Evolutionary conservation across 2,888 invertebrate species (phyloP), one percentile per base, ranked within the genome.

Genomic region (Ophion obscuratus): DNA sequence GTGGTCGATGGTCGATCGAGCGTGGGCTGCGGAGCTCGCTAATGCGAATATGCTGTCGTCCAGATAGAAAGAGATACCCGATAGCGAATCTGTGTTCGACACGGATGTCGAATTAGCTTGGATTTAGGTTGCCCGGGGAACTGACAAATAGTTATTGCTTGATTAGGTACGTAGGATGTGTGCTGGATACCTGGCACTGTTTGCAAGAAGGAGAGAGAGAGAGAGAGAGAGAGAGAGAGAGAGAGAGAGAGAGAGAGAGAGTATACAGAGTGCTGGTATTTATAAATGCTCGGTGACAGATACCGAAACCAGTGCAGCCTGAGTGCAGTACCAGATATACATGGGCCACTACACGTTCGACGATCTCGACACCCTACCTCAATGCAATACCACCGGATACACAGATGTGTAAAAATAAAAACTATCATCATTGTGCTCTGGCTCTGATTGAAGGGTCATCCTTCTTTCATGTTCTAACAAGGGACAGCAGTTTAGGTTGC

Each of bases 71-170:
- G 93, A 94, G 94, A 94, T 94, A 94, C 90, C 91, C 92, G 94
- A 94, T 94, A 94, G 93, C 92, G 92, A 94, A 94, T 94, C 94
- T 93, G 93, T 94, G 94, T 94, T 92, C 93, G 93, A 94, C 94
- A 94, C 92, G 94, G 94, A 93, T 94, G 94, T 94, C 94, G 94
- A 94, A 94, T 94, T 94, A 94, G 94, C 94, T 93, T 92, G 94
- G 93, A 94, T 94, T 94, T 93, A 93, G 94, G 93, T 94, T 94
- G 93, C 92, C 92, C 92, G 90, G 92, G 92, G 91, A 92, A 93
- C 93, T 94, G 94, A 94, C 94, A 94, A 94, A 94, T 94, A 94
- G 94, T 94, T 94, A 93, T 93, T 94, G 93, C 94, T 94, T 93
- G 94, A 94, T 94, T 93, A 94, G 94, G 92, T 89, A 88, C 87